Conservation (phyloP, 2,797 vertebrate genomes). For the Sparidentex hasta region DNA sequence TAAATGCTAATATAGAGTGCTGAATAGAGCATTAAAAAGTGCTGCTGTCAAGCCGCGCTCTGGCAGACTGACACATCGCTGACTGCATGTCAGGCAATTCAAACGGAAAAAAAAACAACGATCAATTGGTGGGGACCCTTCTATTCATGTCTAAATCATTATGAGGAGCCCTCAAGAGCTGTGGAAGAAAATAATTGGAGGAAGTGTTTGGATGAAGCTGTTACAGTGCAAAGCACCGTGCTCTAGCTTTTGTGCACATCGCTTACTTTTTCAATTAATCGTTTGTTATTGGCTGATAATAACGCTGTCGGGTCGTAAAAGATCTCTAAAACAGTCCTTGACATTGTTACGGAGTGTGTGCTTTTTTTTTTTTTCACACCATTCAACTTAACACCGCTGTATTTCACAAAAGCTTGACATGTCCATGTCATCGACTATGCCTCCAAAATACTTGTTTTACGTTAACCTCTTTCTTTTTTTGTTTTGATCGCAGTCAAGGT, state of each 20-base stretch:
- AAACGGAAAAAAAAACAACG: conserved; percentile 63
- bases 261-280: conserved; percentile 16
- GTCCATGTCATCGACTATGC: background rate
- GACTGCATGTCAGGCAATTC: conserved; percentile 70
- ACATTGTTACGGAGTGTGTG: background rate
- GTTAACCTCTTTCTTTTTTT: background rate
- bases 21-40: conserved; percentile 74
- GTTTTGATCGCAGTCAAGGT: conserved; percentile 9
- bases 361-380: background rate
- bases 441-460: background rate
- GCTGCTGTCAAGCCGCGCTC: conserved; percentile 52
- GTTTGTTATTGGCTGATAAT: background rate
- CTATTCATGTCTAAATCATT: conserved; percentile 65
- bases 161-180: conserved; percentile 33
- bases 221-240: background rate
- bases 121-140: conserved; percentile 68
- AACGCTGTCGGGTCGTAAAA: background rate
- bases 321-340: background rate
- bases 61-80: conserved; percentile 69
- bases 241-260: conserved; percentile 15
- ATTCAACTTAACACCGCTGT: background rate
- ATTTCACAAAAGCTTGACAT: background rate
- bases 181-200: conserved; percentile 18
- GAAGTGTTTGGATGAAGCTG: conserved; percentile 22
- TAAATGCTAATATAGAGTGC: conserved; percentile 62